phyloP scores from a whole-genome alignment of 2,113 vertebrate species.

The Toxostoma redivivum region DNA sequence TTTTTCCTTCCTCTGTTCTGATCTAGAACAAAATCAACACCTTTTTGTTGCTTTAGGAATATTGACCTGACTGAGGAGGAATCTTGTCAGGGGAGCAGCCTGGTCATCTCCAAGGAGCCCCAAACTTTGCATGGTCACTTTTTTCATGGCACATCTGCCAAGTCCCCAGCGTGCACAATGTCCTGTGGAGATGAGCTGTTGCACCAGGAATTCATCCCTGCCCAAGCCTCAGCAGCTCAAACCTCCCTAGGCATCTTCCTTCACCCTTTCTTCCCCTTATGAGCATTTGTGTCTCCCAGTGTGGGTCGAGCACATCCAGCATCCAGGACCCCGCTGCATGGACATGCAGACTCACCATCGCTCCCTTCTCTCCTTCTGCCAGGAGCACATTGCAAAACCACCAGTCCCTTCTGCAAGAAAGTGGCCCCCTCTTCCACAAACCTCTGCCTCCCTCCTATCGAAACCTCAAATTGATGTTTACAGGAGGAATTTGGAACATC shows the following conservation, averaged over 20 bases:
- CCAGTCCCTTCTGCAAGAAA: neutral
- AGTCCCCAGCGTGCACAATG: fast-evolving
- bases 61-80: neutral
- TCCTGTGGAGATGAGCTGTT: neutral
- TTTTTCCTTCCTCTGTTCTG: neutral
- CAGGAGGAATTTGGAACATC: neutral
- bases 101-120: neutral
- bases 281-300: neutral
- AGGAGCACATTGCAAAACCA: neutral
- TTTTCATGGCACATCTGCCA: neutral
- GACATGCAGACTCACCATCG: fast-evolving
- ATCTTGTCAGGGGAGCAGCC: neutral
- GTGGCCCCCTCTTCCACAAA: neutral
- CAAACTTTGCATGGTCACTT: neutral
- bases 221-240: neutral
- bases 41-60: neutral
- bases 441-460: fast-evolving
- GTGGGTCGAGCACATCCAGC: fast-evolving
- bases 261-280: neutral
- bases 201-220: neutral
- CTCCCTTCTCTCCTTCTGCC: neutral
- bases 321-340: fast-evolving
- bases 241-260: neutral
- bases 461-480: fast-evolving
- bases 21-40: neutral